Evolutionary conservation across 2,113 vertebrate genomes (phyloP), one percentile per base, ranked within the genome.

Genomic region (Oryzias celebensis): DNA sequence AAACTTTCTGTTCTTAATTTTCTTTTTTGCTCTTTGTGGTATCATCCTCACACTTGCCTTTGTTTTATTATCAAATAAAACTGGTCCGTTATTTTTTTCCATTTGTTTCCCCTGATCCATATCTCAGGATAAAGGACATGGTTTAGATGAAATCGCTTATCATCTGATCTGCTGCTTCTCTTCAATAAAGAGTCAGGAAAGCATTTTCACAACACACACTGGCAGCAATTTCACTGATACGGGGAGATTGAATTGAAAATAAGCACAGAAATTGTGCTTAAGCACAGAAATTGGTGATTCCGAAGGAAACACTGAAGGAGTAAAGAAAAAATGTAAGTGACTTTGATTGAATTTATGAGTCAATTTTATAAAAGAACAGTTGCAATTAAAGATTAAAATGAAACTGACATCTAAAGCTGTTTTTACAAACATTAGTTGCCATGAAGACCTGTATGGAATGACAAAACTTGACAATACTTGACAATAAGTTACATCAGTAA

Each of bases 101-200:
- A 82, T 80, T 78, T 80, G 76, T 75, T 80, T 65, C 44, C 17
- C 58, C 62, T 63, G 65, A 78, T 83, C 81, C 68, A 73, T 65
- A 71, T 77, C 63, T 67, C 54, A 55, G 70, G 68, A 80, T 80
- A 80, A 80, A 41, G 23, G 64, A 69, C 62, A 71, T 58, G 50
- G 78, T 88, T 80, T 61, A 81, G 79, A 87, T 85, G 71, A 51
- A 66, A 62, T 20, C 5, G 15, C 24, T 68, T 83, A 84, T 88
- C 78, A 6, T 26, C n/a, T 14, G 50, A 82, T 81, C 28, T 42
- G 58, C 73, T 43, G 45, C 23, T 75, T 65, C 28, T 77, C 71
- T 73, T 62, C 56, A 46, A 71, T 87, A 73, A 67, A 56, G 53
- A 81, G 78, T 71, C 31, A 43, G 75, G 70, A 81, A 80, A 73